These are phyloP conservation scores for Haplochromis burtoni DNA, from an alignment of 2,113 vertebrate species.

Conservation along the genomic window DNA sequence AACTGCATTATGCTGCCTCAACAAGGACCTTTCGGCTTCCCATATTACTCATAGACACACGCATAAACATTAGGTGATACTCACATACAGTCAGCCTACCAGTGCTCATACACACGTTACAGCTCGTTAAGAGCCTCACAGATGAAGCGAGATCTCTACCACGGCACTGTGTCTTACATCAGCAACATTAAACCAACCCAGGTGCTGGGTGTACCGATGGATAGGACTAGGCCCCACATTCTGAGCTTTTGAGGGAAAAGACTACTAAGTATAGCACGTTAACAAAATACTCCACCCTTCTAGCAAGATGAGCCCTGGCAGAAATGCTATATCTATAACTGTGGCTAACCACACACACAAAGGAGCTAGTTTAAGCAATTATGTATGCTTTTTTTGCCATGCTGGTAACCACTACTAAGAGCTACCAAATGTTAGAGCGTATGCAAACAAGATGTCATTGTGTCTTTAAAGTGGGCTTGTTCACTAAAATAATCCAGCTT, in stretches of 20 bases:
- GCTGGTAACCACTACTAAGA: constrained; percentile 42
- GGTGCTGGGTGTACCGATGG: background rate
- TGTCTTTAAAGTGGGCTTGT: background rate
- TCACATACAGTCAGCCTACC: background rate
- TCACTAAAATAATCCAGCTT: background rate
- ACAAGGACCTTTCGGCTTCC: background rate
- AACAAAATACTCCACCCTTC: constrained; percentile 50
- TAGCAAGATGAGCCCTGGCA: constrained; percentile 3
- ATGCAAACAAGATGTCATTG: background rate
- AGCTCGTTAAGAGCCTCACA: background rate
- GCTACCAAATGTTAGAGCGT: constrained; percentile 47
- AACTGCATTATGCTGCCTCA: constrained; percentile 10
- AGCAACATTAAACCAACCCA: background rate
- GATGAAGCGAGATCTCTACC: background rate
- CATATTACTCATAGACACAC: background rate
- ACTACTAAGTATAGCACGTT: constrained; percentile 45
- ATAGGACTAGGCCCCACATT: constrained; percentile 10
- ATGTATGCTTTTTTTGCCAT: constrained; percentile 5
- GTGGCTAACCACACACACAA: constrained; percentile 19
- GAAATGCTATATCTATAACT: constrained; percentile 40
- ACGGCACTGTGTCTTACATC: background rate
- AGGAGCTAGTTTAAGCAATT: constrained; percentile 26
- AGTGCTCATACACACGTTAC: background rate
- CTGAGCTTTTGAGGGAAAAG: constrained; percentile 24
- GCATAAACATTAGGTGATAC: background rate